phyloP scores from a whole-genome alignment of 1,140 invertebrate species.

The Trachelipus rathkii region DNA sequence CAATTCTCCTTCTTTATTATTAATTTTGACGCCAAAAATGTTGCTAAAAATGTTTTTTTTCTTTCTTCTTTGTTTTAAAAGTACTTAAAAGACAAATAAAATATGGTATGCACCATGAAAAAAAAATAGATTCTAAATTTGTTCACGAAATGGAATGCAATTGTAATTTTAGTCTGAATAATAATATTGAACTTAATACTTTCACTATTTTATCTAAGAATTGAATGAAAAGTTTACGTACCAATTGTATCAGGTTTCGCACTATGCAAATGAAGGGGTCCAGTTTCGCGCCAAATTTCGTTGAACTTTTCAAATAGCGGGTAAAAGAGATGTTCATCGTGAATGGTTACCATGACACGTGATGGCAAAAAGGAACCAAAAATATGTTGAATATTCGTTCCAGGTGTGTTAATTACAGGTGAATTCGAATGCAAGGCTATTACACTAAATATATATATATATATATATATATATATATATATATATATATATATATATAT shows the following conservation, averaged over 20 bases:
- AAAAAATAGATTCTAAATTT: no score
- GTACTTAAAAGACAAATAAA: no score
- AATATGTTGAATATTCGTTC: conserved; percentile 54
- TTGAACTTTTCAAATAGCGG: conserved; percentile 56
- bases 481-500: background rate
- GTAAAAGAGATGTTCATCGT: conserved; percentile 58
- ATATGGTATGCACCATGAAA: no score
- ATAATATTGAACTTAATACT: no score
- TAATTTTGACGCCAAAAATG: no score
- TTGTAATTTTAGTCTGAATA: no score
- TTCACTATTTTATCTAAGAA: no score
- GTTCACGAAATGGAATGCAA: no score
- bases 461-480: conserved; percentile 8
- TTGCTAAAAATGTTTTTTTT: no score
- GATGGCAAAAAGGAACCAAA: conserved; percentile 52
- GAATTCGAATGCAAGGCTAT: conserved; percentile 66
- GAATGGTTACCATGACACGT: conserved; percentile 58
- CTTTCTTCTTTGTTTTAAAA: no score
- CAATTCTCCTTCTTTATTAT: no score
- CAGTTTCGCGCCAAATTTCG: conserved; percentile 62
- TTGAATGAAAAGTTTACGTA: background rate
- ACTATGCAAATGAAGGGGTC: conserved; percentile 76
- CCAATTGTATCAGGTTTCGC: conserved; percentile 83
- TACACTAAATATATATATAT: conserved; percentile 52
- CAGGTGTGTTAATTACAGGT: conserved; percentile 52